These are phyloP conservation scores for Idris sp. DNA, from an alignment of 1,140 invertebrate genomes.

Conservation along the genomic window DNA sequence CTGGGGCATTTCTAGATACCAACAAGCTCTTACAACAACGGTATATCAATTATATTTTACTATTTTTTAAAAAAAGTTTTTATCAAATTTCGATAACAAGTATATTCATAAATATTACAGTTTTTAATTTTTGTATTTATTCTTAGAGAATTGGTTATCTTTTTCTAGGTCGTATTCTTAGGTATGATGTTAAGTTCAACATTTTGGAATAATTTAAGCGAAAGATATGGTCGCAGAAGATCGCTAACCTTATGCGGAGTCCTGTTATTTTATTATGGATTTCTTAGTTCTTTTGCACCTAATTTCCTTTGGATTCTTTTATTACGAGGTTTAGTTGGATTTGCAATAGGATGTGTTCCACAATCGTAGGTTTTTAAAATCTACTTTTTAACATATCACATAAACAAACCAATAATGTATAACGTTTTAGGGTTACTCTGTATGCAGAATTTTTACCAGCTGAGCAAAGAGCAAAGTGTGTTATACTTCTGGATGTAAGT, in stretches of 20 bases:
- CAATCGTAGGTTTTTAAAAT: slow-evolving; percentile 93
- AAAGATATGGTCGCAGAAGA: slow-evolving; percentile 95
- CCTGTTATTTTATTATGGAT: slow-evolving; percentile 93
- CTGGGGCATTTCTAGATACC: slow-evolving; percentile 92
- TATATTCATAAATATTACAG: too few species aligned
- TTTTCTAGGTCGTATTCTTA: slow-evolving; percentile 90
- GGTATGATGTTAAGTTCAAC: slow-evolving; percentile 98
- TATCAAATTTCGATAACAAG: too few species aligned
- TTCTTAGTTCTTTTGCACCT: slow-evolving; percentile 93
- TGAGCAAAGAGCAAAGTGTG: slow-evolving; percentile 95
- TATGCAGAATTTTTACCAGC: slow-evolving; percentile 97
- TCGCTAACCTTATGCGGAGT: slow-evolving; percentile 92
- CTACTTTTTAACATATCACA: neutral
- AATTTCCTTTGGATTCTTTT: slow-evolving; percentile 95
- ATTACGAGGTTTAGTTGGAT: slow-evolving; percentile 93
- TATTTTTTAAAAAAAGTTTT: too few species aligned
- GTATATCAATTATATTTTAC: slow-evolving; percentile 71
- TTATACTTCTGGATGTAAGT: slow-evolving; percentile 95
- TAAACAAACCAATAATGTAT: too few species aligned
- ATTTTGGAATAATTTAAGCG: slow-evolving; percentile 97
- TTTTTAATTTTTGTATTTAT: slow-evolving; percentile 3
- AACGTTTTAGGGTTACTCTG: slow-evolving; percentile 88
- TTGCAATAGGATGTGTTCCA: slow-evolving; percentile 97
- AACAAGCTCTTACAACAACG: slow-evolving; percentile 86
- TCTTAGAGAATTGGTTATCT: slow-evolving; percentile 5